These are phyloP conservation scores for Coilia nasus DNA, from an alignment of 2,797 vertebrate genomes.

Conservation along the genomic window DNA sequence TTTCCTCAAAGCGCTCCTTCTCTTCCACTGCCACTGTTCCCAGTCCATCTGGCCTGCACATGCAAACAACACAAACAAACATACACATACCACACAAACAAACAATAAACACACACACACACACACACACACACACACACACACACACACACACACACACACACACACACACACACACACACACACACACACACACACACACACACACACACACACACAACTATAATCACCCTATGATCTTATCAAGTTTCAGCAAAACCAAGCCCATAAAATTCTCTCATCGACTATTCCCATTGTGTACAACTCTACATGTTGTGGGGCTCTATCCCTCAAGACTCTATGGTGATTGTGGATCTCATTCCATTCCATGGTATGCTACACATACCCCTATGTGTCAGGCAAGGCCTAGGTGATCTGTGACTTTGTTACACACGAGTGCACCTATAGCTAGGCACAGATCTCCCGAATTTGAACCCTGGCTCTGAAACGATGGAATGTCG, in stretches of 20 bases:
- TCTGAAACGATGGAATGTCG: no score
- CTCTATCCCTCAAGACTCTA: background rate
- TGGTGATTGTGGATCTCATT: background rate
- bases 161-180: no score
- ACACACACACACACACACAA: background rate
- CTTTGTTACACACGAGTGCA: background rate
- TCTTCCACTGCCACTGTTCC: constrained; percentile 98
- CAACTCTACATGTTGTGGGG: background rate
- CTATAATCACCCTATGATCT: background rate
- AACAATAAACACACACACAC: constrained; percentile 16
- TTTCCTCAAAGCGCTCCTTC: constrained; percentile 98
- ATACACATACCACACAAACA: background rate
- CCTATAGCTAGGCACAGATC: no score
- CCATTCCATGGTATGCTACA: background rate
- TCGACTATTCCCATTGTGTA: background rate
- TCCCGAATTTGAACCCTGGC: no score
- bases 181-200: no score
- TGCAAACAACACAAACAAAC: constrained; percentile 42
- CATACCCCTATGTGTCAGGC: constrained; percentile 12
- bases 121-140: background rate
- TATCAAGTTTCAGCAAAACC: background rate
- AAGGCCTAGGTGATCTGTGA: constrained; percentile 14
- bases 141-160: background rate
- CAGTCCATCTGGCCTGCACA: constrained; percentile 92
- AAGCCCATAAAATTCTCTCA: background rate